Evolutionary conservation across 1,140 invertebrate genomes (phyloP), one percentile per base, ranked within the genome.

Genomic region (Papilio aristodemus): DNA sequence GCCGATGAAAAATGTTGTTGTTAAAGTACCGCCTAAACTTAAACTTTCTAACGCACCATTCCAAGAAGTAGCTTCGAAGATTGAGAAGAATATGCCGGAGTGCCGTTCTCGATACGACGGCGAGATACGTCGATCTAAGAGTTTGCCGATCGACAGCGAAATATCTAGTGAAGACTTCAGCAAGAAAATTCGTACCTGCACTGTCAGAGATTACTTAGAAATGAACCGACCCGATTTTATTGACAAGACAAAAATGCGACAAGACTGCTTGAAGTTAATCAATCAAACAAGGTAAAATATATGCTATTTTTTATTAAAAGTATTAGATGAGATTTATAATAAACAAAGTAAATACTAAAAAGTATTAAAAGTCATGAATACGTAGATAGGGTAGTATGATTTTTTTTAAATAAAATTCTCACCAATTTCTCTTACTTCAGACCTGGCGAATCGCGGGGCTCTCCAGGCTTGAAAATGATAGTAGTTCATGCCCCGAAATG

Each of bases 221-320:
- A 83, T 71, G 67, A 91, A 92, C 68, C 79, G 89, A 6, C 91
- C 91, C 8, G 84, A 90, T 64, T 92, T 92, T 70, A 76, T 91
- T 11, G 74, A 83, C 43, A 84, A 83, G 13, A 76, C 78, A 43
- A 75, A 81, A 7, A 71, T 78, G 6, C 80, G 91, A 10, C 87
- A 87, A 69, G 76, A 84, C 60, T 87, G 81, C 43, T 74, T 92
- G 50, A 90, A 84, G 69, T 69, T 81, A 17, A 79, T 91, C 4
- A 87, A 84, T 73, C 82, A 90, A 69, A 68, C 75, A 11, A 87
- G 91, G 91, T 92, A 74, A 43, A n/a, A n/a, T n/a, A n/a, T n/a
- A n/a, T n/a, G n/a, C n/a, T n/a, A n/a, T n/a, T n/a, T n/a, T n/a
- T n/a, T n/a, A n/a, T n/a, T n/a, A n/a, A n/a, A n/a, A n/a, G n/a